A percentile compares a stretch with the other conserved stretches of the same genome.
Evolutionary conservation across 2,113 vertebrate genomes (phyloP).

Genomic region (Sceloporus tristichus): DNA sequence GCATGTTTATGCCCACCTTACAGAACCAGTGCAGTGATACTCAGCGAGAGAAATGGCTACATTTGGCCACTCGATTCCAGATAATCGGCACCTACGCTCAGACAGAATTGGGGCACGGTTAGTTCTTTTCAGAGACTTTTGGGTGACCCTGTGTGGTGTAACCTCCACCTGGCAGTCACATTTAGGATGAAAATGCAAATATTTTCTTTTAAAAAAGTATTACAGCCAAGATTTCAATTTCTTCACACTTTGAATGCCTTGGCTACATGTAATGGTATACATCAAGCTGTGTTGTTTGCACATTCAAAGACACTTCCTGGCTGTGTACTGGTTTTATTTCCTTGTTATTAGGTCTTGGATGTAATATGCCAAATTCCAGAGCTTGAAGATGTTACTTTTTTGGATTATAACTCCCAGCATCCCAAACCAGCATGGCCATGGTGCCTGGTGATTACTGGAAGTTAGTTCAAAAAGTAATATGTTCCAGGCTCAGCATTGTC

Average conservation of each 20-base stretch:
- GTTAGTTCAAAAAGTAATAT: too few species aligned
- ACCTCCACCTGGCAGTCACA: conserved; percentile 43
- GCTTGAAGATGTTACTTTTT: too few species aligned
- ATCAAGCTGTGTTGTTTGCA: not conserved
- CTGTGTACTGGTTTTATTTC: conserved; percentile 41
- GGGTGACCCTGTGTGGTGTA: conserved; percentile 63
- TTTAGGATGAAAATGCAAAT: conserved; percentile 30
- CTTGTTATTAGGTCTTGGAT: conserved; percentile 22
- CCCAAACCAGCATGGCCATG: too few species aligned
- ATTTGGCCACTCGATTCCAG: conserved; percentile 77
- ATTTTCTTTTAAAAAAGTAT: not conserved
- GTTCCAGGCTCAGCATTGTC: conserved; percentile 15
- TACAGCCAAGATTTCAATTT: not conserved
- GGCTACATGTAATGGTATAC: not conserved
- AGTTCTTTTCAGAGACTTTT: conserved; percentile 80
- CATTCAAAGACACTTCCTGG: conserved; percentile 54
- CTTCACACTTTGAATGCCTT: not conserved
- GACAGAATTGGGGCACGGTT: conserved; percentile 97
- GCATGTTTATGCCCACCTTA: conserved; percentile 93
- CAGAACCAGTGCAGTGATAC: conserved; percentile 84
- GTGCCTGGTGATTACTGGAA: too few species aligned
- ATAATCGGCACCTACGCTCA: conserved; percentile 95
- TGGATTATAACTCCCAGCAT: too few species aligned
- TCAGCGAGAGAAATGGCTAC: conserved; percentile 92
- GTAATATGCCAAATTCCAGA: conserved; percentile 8